Percentiles rank a stretch among this genome's conserved stretches.
These are phyloP conservation scores for Falcaria lacertinaria DNA, from an alignment of 2,888 invertebrate species.

Conservation along the genomic window DNA sequence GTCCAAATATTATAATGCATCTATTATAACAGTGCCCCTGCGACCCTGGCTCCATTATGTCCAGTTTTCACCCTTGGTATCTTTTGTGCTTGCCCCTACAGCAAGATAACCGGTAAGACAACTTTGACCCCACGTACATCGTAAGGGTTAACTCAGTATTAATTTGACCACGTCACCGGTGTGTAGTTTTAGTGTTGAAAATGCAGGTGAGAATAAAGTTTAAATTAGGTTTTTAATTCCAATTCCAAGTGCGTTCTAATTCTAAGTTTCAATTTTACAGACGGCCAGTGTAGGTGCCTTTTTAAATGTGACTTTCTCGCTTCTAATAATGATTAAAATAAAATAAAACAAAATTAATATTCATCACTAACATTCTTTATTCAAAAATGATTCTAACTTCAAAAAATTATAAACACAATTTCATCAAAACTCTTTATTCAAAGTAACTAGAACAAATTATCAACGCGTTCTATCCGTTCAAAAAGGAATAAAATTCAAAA, in stretches of 20 bases:
- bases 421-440: no score
- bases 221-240: constrained; percentile 4
- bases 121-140: constrained; percentile 57
- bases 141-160: constrained; percentile 67
- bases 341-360: no score
- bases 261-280: no score
- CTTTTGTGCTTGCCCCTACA: constrained; percentile 53
- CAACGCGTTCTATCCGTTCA: background rate
- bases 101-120: constrained; percentile 79
- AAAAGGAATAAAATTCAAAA: constrained; percentile 2
- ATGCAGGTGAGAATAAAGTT: constrained; percentile 18
- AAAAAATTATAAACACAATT: no score
- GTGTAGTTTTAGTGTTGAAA: constrained; percentile 15
- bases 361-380: no score
- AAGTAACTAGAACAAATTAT: no score
- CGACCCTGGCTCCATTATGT: constrained; percentile 63
- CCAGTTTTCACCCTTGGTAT: constrained; percentile 66
- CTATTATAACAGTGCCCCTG: constrained; percentile 58
- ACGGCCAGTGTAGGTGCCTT: no score
- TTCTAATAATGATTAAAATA: constrained; percentile 10
- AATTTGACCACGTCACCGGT: constrained; percentile 53
- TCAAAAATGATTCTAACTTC: no score
- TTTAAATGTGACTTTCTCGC: no score
- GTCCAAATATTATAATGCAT: constrained; percentile 76
- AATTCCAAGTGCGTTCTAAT: no score